Evolutionary conservation across 2,888 invertebrate species (phyloP), one percentile per base, ranked within the genome.

Genomic region (Physocephala rufipes): DNA sequence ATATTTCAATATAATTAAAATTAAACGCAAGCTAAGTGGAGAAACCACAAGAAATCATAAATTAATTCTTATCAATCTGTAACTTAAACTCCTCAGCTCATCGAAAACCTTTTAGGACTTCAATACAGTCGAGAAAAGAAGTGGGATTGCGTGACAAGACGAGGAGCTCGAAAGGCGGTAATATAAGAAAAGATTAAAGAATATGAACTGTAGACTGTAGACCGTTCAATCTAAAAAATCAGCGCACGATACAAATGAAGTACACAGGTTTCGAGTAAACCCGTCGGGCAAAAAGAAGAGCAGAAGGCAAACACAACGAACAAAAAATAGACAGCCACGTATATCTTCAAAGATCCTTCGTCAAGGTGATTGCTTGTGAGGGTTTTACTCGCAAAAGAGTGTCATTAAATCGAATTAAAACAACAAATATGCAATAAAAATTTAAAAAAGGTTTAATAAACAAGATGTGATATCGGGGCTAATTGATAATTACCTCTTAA

Each of bases 11-110:
- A 24, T 58, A 58, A 58, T 58, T 58, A 28, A 58, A 58, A 24
- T 3, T 26, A 58, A 58, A 58, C 28, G 28, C 26, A 13, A 5
- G 15, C 21, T 21, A 53, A 21, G 21, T 21, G 53, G 9, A 12
- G n/a, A 21, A 12, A 1, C 21, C 12, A 21, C 43, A 19, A 70
- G 53, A 55, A 45, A 45, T 30, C 63, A 70, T 70, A 70, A 70
- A 70, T 70, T 64, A 70, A 55, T 26, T 70, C 55, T 70, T 70
- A 70, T 70, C 70, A 70, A 70, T 70, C 64, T 28, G 51, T 24
- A 64, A 12, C 45, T 63, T 64, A 70, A 63, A 36, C 62, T 64
- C 51, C 12, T 53, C 49, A n/a, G n/a, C 28, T 26, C n/a, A n/a
- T n/a, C 36, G 43, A 69, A 58, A 51, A 13, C 51, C 58, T 58